Evolutionary conservation across 2,888 invertebrate genomes (phyloP), one percentile per base, ranked within the genome.

Genomic region (Eristalinus aeneus): DNA sequence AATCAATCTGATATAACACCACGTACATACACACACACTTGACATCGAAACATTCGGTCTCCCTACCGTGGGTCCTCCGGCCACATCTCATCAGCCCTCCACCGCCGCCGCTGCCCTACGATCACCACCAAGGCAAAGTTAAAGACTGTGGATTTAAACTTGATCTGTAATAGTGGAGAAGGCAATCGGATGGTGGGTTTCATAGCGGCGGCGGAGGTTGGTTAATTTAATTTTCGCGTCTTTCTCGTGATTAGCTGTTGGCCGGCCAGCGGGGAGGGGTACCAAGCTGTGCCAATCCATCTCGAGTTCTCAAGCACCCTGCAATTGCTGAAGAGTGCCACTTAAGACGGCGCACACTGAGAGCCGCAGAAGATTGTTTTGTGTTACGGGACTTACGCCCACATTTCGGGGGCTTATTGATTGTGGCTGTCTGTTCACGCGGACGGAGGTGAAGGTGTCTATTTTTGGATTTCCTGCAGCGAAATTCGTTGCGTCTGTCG

Each of bases 211-310:
- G 10, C 32, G 16, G 31, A 46, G 11, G 23, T 36, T 60, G 58
- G 60, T 58, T 69, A 23, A 69, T 36, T 69, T 39, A 60, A 60
- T 16, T 60, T 71, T 71, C 20, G 69, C 69, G 58, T 56, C 39
- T 60, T 39, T 39, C n/a, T 31, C 12, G 31, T 60, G 60, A 12
- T 60, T 27, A 27, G 27, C 23, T 8, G 31, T 10, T 11, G 3
- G 31, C 6, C 12, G n/a, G 58, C n/a, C 36, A n/a, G 53, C 27
- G 9, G 27, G 23, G 3, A 34, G 12, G 60, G 27, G 71, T 60
- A 71, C 31, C 71, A 71, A 71, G 36, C 58, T 16, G 69, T 69
- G 58, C 69, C 69, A 69, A 69, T 60, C 58, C 60, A 69, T 58
- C 71, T 58, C 39, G 60, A 27, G 39, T 60, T 71, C 58, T 60